Base-by-base conservation (phyloP, 2,888 invertebrate genomes). In the Trachelus troglodyta region DNA sequence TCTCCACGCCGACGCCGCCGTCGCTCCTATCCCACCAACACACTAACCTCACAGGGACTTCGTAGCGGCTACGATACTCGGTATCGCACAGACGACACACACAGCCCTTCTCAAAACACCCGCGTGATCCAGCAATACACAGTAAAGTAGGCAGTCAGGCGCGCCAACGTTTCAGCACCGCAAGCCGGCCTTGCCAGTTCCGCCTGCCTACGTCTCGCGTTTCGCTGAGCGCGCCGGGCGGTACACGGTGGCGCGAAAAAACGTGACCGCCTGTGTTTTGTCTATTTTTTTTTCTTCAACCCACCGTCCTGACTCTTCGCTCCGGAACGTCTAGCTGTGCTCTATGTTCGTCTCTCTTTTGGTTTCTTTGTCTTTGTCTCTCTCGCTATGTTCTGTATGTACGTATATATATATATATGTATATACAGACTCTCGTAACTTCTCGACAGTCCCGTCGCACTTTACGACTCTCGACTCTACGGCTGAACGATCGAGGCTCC, bases 101-200 rank as follows among this genome's bases (percentile, higher is more conserved):
- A 75, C 75, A 71, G 69, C 74, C 77, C 78, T 76, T 77, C 79
- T 78, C 69, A 9, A 40, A 74, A 40, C 73, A 73, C 78, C 78
- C 81, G 81, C 56, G 30, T 33, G 33, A 56, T 69, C 73, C 69
- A 73, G 35, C n/a, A 37, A 75, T 75, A 34, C 80, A 77, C 75
- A 12, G 71, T 33, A 31, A 71, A 31, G 33, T 31, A 33, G 33
- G 71, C 30, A 71, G 71, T 33, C 71, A 71, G 71, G 71, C 71
- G 71, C 71, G 71, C 71, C 71, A 71, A 33, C 71, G 71, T 71
- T 71, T 71, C 71, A 71, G 71, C 71, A 33, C 71, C 71, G 71
- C 71, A 33, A 71, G 71, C 71, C 71, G 86, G 85, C 87, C 87
- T 87, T 87, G 87, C 85, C 85, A 86, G 86, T 86, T 86, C 83